Conservation (phyloP, 2,888 invertebrate genomes). For the Rotaria sp. region DNA sequence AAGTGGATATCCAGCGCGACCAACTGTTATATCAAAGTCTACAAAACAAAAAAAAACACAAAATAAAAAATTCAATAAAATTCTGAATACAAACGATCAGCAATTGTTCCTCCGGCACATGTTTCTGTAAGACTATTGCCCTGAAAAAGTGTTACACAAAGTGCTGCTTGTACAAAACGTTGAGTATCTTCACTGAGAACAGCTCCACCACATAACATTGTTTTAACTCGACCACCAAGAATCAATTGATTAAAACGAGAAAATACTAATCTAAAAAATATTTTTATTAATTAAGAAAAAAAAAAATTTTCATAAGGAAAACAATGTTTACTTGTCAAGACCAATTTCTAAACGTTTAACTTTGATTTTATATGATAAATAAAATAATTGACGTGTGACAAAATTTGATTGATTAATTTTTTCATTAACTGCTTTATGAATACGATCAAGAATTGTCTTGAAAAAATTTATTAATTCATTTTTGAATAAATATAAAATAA, state of each 20-base stretch:
- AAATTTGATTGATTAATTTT: slow-evolving; percentile 64
- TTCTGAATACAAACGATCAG: neutral
- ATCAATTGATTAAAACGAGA: slow-evolving; percentile 33
- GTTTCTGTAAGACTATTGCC: slow-evolving; percentile 97
- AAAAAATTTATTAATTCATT: too few species aligned
- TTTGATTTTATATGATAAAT: slow-evolving; percentile 58
- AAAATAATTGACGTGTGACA: neutral
- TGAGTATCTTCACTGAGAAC: slow-evolving; percentile 91
- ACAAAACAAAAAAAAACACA: neutral
- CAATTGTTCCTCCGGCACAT: slow-evolving; percentile 71
- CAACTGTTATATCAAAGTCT: slow-evolving; percentile 50
- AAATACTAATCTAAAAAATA: slow-evolving; percentile 54
- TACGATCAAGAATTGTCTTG: slow-evolving; percentile 91
- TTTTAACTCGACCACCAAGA: slow-evolving; percentile 78
- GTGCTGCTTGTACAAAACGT: slow-evolving; percentile 79
- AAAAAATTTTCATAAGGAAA: slow-evolving; percentile 78
- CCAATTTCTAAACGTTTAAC: slow-evolving; percentile 58
- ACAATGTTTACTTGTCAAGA: too few species aligned
- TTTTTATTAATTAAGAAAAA: slow-evolving; percentile 62
- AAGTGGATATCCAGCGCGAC: slow-evolving; percentile 79
- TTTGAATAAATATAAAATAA: too few species aligned
- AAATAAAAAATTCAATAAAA: too few species aligned
- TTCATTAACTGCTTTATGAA: slow-evolving; percentile 91
- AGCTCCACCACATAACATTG: slow-evolving; percentile 86
- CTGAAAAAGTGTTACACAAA: slow-evolving; percentile 80